These are phyloP conservation scores for Perizoma affinitatum DNA, from an alignment of 2,888 invertebrate genomes.

Conservation along the genomic window DNA sequence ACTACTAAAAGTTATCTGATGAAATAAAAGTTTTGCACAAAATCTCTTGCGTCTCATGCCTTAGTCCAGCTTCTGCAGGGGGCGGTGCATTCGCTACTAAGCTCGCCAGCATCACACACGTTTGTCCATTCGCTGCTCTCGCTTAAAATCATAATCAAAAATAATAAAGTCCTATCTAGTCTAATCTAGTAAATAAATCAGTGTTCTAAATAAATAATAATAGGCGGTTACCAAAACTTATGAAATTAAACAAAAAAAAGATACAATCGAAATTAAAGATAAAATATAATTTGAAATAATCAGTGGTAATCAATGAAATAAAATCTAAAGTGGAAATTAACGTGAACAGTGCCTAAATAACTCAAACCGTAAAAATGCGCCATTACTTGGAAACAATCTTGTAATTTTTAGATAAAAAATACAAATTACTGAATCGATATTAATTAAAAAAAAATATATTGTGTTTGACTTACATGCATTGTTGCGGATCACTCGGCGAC, in stretches of 20 bases:
- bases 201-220: too few relatives aligned
- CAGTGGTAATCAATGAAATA: too few relatives aligned
- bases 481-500: conserved; percentile 10
- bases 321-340: too few relatives aligned
- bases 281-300: too few relatives aligned
- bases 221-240: too few relatives aligned
- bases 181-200: background rate
- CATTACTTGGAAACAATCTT: too few relatives aligned
- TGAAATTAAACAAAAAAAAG: too few relatives aligned
- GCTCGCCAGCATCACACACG: conserved; percentile 13
- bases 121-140: conserved; percentile 13
- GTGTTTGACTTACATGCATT: conserved; percentile 25
- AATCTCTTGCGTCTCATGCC: background rate
- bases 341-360: too few relatives aligned
- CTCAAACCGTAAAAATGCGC: too few relatives aligned
- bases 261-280: too few relatives aligned
- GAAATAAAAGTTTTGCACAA: background rate
- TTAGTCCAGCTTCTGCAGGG: conserved; percentile 1
- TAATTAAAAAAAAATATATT: background rate
- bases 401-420: background rate
- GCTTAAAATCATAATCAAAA: conserved; percentile 1
- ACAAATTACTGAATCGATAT: background rate
- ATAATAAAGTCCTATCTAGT: background rate
- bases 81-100: conserved; percentile 12
- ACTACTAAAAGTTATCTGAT: too few relatives aligned